Conservation (phyloP, 2,113 vertebrate genomes). For the Rhinichthys klamathensis region DNA sequence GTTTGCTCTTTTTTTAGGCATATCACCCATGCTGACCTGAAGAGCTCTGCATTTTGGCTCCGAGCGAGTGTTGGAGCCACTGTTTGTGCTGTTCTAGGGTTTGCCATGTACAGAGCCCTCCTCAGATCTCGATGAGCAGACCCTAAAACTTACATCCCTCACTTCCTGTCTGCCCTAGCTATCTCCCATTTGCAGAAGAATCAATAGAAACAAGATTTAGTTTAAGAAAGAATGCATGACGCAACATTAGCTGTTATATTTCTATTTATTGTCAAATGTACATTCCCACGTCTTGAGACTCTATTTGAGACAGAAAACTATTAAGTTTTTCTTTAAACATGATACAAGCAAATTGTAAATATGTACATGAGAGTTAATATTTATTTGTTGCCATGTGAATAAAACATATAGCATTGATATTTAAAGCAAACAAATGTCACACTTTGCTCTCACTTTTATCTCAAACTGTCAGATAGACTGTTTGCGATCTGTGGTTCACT, state of each 20-base stretch:
- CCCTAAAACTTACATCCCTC: background rate
- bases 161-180: background rate
- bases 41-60: conserved; percentile 93
- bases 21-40: conserved; percentile 89
- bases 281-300: background rate
- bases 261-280: background rate
- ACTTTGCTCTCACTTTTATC: background rate
- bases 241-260: conserved; percentile 8
- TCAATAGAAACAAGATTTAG: background rate
- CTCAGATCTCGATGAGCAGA: conserved; percentile 88
- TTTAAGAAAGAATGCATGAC: background rate
- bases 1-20: conserved; percentile 80
- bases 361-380: conserved; percentile 15
- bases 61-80: conserved; percentile 92
- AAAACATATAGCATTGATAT: background rate
- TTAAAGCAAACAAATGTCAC: background rate
- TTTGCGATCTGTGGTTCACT: background rate
- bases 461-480: background rate
- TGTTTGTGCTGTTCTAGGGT: conserved; percentile 90
- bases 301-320: background rate
- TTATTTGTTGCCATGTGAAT: conserved; percentile 10
- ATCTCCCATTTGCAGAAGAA: background rate
- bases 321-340: background rate
- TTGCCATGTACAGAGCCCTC: conserved; percentile 93
- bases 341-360: conserved; percentile 20